phyloP scores from a whole-genome alignment of 2,797 vertebrate genomes.

The Trichosurus vulpecula region DNA sequence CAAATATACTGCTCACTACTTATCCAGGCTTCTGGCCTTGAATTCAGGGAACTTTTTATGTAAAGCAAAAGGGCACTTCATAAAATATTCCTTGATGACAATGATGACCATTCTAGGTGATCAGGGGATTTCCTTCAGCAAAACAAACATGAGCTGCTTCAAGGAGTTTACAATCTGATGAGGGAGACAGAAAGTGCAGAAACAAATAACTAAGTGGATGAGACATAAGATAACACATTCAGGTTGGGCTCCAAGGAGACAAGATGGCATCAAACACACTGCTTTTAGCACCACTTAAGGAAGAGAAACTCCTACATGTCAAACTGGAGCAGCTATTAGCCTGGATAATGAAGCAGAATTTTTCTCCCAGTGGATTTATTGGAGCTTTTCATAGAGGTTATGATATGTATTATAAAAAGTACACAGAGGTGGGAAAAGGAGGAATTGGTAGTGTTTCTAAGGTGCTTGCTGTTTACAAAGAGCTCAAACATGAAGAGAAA shows the following conservation, averaged over 20 bases:
- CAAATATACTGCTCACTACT: not conserved
- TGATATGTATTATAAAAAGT: constrained; percentile 91
- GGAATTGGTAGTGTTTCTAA: constrained; percentile 91
- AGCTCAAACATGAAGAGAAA: constrained; percentile 93
- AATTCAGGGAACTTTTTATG: constrained; percentile 21
- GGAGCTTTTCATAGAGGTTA: constrained; percentile 86
- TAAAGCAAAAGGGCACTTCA: not conserved
- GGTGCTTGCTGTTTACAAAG: constrained; percentile 89
- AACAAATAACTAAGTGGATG: constrained; percentile 14
- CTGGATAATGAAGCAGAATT: constrained; percentile 91
- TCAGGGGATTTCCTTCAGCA: not conserved
- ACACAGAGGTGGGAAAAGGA: constrained; percentile 93
- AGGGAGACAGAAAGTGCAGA: not conserved
- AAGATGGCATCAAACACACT: not conserved
- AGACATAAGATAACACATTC: constrained; percentile 11
- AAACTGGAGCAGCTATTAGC: constrained; percentile 91
- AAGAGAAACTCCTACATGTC: constrained; percentile 92
- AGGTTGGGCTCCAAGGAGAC: constrained; percentile 8
- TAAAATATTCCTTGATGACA: constrained; percentile 22
- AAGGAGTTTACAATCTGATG: constrained; percentile 43
- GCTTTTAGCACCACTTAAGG: constrained; percentile 88
- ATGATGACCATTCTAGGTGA: not conserved
- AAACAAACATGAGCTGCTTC: not conserved
- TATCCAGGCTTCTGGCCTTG: not conserved
- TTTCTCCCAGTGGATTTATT: constrained; percentile 88